These are phyloP conservation scores for Apamea epomidion DNA, from an alignment of 2,888 invertebrate species.

Conservation along the genomic window DNA sequence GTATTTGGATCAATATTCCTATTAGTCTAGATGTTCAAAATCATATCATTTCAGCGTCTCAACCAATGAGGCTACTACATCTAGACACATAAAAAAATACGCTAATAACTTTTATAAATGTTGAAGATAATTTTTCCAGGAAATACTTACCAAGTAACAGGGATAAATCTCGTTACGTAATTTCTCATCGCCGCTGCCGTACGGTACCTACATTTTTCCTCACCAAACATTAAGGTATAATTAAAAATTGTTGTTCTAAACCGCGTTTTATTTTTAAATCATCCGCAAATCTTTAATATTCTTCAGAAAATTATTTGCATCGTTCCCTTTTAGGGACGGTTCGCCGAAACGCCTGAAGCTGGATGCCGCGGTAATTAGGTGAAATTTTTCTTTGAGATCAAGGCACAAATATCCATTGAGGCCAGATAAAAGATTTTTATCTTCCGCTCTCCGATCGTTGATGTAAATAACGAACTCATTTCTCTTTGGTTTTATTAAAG, in stretches of 20 bases:
- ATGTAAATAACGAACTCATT: slow-evolving; percentile 84
- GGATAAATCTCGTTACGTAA: slow-evolving; percentile 7
- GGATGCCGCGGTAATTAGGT: slow-evolving; percentile 82
- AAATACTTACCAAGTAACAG: neutral
- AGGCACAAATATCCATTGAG: slow-evolving; percentile 84
- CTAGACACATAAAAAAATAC: neutral
- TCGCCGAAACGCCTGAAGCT: slow-evolving; percentile 70
- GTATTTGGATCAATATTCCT: neutral
- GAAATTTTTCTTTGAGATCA: slow-evolving; percentile 82
- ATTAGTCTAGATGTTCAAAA: neutral
- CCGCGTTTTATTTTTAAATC: slow-evolving; percentile 67
- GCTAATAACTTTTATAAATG: neutral
- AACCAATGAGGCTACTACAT: neutral
- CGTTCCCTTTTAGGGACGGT: slow-evolving; percentile 71
- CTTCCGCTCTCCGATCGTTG: slow-evolving; percentile 78
- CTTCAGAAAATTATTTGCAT: slow-evolving; percentile 72
- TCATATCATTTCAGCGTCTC: neutral
- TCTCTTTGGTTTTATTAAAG: slow-evolving; percentile 74
- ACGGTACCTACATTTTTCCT: slow-evolving; percentile 19
- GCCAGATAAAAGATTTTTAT: slow-evolving; percentile 84
- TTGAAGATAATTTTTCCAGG: neutral
- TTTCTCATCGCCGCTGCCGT: neutral
- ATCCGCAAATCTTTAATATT: slow-evolving; percentile 67
- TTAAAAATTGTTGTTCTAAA: slow-evolving; percentile 55
- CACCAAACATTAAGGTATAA: slow-evolving; percentile 45